Conservation (phyloP, 2,113 vertebrate species). For the Periophthalmus modestus region DNA sequence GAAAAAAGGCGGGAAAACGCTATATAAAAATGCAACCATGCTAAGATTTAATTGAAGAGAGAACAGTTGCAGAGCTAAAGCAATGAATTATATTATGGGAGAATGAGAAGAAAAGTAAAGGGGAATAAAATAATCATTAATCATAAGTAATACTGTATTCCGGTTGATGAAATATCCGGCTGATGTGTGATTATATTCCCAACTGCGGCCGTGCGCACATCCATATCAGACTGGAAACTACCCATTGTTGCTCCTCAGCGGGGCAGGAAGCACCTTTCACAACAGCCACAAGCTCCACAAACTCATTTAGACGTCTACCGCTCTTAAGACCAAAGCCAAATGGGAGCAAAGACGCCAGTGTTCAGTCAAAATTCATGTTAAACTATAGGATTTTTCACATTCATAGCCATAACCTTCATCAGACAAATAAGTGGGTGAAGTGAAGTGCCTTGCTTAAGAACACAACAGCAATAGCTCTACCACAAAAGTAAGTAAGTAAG, state of each 20-base stretch:
- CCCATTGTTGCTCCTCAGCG: conserved; percentile 74
- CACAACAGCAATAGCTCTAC: too few relatives aligned
- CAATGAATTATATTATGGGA: neutral
- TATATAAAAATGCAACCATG: too few relatives aligned
- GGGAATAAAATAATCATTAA: conserved; percentile 36
- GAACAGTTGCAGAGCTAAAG: neutral
- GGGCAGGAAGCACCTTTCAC: conserved; percentile 79
- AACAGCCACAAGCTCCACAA: conserved; percentile 58
- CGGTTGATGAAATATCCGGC: conserved; percentile 52
- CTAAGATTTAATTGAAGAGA: neutral
- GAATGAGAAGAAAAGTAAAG: neutral
- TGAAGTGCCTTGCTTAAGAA: too few relatives aligned
- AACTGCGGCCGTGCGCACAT: conserved; percentile 72
- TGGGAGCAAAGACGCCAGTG: neutral
- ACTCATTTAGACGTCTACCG: conserved; percentile 45
- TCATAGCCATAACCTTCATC: too few relatives aligned
- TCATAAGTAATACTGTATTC: conserved; percentile 51
- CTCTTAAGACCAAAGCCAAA: conserved; percentile 10
- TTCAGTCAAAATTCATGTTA: neutral
- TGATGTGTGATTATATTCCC: conserved; percentile 70
- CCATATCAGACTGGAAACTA: conserved; percentile 70
- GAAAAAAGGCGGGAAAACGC: too few relatives aligned
- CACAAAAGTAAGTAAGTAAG: too few relatives aligned
- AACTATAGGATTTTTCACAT: too few relatives aligned
- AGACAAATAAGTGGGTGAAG: too few relatives aligned